These are phyloP conservation scores for Dendrocopos noguchii DNA, from an alignment of 2,113 vertebrate genomes.

Conservation along the genomic window DNA sequence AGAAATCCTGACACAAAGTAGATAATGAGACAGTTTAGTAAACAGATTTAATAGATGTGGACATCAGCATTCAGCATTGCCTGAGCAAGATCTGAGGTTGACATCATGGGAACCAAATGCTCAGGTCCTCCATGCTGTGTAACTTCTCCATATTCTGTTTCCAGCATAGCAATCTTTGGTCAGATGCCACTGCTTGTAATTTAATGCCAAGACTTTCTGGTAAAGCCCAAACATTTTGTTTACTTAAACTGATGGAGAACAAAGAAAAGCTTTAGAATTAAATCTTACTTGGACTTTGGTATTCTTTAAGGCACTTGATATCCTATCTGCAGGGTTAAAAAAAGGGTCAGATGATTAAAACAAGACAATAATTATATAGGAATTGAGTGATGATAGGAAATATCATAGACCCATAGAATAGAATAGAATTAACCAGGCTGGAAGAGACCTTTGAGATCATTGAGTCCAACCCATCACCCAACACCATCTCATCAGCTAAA, in stretches of 20 bases:
- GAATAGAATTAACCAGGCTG: too few relatives aligned
- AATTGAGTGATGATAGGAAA: background rate
- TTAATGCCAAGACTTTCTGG: background rate
- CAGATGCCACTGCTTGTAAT: background rate
- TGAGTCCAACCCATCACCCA: too few relatives aligned
- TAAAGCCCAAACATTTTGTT: background rate
- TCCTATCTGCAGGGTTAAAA: background rate
- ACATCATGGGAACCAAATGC: slow-evolving; percentile 43
- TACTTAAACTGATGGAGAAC: background rate
- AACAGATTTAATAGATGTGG: slow-evolving; percentile 79
- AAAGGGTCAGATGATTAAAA: background rate
- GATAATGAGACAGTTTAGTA: slow-evolving; percentile 78
- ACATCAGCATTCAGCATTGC: slow-evolving; percentile 49
- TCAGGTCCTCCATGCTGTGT: slow-evolving; percentile 11
- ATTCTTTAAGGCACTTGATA: background rate
- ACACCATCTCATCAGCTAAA: too few relatives aligned
- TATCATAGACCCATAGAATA: background rate
- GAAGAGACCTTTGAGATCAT: background rate
- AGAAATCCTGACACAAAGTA: slow-evolving; percentile 76
- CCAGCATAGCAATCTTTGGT: background rate
- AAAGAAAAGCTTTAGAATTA: background rate
- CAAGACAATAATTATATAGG: background rate
- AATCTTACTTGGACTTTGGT: background rate
- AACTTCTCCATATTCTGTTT: slow-evolving; percentile 43
- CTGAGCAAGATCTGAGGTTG: slow-evolving; percentile 33